Percentiles rank a stretch among this genome's conserved stretches.
These are phyloP conservation scores for Protaetia brevitarsis DNA, from an alignment of 1,140 invertebrate genomes.

Conservation along the genomic window DNA sequence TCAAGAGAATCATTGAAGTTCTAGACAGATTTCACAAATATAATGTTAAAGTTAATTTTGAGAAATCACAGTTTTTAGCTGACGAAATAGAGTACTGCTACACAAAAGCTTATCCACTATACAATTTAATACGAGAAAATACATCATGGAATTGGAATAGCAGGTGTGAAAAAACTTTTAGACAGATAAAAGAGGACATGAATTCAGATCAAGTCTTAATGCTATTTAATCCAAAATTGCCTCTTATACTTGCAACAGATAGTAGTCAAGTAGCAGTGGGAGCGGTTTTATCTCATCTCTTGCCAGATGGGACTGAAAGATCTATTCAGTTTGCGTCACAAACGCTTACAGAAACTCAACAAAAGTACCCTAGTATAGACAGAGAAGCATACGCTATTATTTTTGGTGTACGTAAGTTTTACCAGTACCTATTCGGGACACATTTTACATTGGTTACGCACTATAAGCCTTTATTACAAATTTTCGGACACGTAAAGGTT, in stretches of 20 bases:
- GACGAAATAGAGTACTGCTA: slow-evolving; percentile 3
- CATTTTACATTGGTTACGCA: slow-evolving; percentile 53
- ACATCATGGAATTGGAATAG: background rate
- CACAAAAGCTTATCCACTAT: slow-evolving; percentile 27
- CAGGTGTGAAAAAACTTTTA: background rate
- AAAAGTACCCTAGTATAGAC: slow-evolving; percentile 43
- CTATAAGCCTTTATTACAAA: slow-evolving; percentile 50
- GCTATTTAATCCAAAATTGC: slow-evolving; percentile 33
- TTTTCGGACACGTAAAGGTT: slow-evolving; percentile 47
- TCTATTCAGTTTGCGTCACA: slow-evolving; percentile 43
- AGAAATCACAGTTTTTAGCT: slow-evolving; percentile 3
- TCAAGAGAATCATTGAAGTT: background rate
- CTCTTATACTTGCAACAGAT: slow-evolving; percentile 37
- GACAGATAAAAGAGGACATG: slow-evolving; percentile 42
- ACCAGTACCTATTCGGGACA: slow-evolving; percentile 53
- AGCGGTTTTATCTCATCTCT: background rate
- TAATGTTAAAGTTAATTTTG: slow-evolving; percentile 15
- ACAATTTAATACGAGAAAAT: slow-evolving; percentile 38
- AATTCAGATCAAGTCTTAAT: slow-evolving; percentile 34
- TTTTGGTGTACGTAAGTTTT: slow-evolving; percentile 48
- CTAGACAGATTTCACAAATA: background rate
- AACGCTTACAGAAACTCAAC: slow-evolving; percentile 38
- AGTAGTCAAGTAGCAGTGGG: background rate
- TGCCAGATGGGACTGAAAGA: slow-evolving; percentile 26
- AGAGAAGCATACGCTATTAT: slow-evolving; percentile 36